phyloP scores from a whole-genome alignment of 2,113 vertebrate genomes.

The Aythya baeri region DNA sequence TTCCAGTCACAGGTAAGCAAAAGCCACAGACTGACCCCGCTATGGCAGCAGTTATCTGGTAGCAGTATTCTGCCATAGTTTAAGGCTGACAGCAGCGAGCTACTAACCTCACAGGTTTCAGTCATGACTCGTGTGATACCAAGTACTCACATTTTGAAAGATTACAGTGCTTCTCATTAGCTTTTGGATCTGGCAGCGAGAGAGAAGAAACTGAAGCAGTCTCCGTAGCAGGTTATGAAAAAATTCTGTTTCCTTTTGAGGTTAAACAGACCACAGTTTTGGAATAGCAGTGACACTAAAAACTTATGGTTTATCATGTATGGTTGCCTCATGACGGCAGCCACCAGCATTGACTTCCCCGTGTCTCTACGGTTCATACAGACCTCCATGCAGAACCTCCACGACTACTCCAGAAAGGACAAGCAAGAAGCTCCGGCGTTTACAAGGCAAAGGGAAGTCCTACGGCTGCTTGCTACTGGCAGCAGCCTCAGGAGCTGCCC shows the following conservation, averaged over 20 bases:
- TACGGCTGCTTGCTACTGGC: background rate
- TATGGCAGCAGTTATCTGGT: rapidly evolving
- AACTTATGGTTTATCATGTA: background rate
- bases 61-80: background rate
- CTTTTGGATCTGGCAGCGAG: background rate
- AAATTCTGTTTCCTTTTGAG: conserved; percentile 20
- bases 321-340: rapidly evolving
- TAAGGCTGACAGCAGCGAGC: background rate
- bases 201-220: background rate
- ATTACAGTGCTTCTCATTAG: background rate
- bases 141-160: background rate
- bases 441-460: background rate
- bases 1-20: background rate
- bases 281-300: background rate
- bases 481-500: background rate
- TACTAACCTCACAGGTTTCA: background rate
- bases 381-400: background rate
- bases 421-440: rapidly evolving
- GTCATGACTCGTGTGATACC: background rate
- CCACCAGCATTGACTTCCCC: rapidly evolving
- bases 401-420: rapidly evolving
- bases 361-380: background rate
- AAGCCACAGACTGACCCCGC: background rate
- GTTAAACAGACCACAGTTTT: background rate
- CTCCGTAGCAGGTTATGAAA: background rate